Base-by-base conservation (phyloP, 1,140 invertebrate species). In the Caenorhabditis briggsae region DNA sequence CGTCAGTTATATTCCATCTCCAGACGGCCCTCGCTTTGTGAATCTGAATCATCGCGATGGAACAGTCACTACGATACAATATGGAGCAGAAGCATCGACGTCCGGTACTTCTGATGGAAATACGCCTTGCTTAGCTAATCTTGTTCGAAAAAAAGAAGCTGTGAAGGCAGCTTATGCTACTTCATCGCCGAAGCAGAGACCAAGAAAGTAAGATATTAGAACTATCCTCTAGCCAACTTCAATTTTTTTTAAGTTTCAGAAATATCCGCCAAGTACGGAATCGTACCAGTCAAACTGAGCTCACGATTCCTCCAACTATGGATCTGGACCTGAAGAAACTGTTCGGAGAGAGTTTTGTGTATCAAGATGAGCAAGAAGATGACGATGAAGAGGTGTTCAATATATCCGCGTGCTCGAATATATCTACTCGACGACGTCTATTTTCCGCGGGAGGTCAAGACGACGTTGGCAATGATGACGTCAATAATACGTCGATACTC, bases 311-410 rank as follows among this genome's bases (percentile, higher is more conserved):
- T 12, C 43, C 46, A 12, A 53, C 20, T n/a, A 7, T 78, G 46
- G 46, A 78, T 78, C 33, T 78, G 20, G 70, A 78, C n/a, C 46
- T 78, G n/a, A 78, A 78, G 23, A 78, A 78, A 20, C 23, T 78
- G 11, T 46, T 78, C 18, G 70, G 70, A 20, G 70, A 78, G 2
- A 5, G 23, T 9, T 78, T 78, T n/a, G 43, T 50, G 18, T 78
- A 78, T 50, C 70, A 78, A 14, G 6, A 16, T 2, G 64, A 70
- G 7, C 25, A 78, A 50, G 70, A 78, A 11, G n/a, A 3, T 6
- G 70, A 78, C 14, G 64, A 70, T n/a, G 64, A 70, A 41, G 70
- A 78, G n/a, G 70, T 78, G 18, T 78, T 78, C 70, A 78, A 78
- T 16, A 11, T 78, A 1, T 78, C 70, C 3, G 43, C 23, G 6